Base-by-base conservation (phyloP, 2,797 vertebrate species). In the Monodelphis domestica region DNA sequence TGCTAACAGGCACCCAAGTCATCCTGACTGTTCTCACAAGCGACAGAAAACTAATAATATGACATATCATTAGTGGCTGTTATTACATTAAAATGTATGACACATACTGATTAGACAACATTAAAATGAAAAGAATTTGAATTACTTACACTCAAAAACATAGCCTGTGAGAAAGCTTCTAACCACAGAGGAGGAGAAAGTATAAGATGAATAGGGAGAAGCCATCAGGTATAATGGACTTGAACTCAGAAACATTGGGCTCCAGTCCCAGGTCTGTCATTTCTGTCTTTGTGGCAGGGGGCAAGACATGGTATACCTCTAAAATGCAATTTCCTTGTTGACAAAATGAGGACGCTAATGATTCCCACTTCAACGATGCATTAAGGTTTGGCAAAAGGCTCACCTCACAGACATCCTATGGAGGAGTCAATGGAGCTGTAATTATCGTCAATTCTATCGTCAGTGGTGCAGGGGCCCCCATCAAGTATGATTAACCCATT, bases 61-160 rank as follows among this genome's bases (percentile, higher is more conserved):
- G 95, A 94, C 93, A 93, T 92, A 94, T 96, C 96, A 98, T 98
- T 97, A 97, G 95, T 97, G 95, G 96, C 88, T 93, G 91, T 96
- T 96, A 97, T 92, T 96, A 95, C 94, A 96, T 97, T 96, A 97
- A 97, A 90, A 14, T 96, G 97, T 90, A 96, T 93, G 94, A 97
- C 95, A 95, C 97, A 96, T 95, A 96, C 97, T 97, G 92, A 98
- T 97, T 95, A 97, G 94, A 94, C 38, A 28, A 59, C 63, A 95
- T 97, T 94, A 96, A 97, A 97, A 91, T 63, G 57, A 96, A 97
- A 97, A 95, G 96, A 96, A 97, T 97, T 95, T 95, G 56, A 94
- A 97, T 96, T 95, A 97, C 97, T 97, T 95, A 92, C 94, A 94
- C 89, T 89, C 94, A 91, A 57, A 15, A 0, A 52, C 54, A 96